phyloP scores from a whole-genome alignment of 2,797 vertebrate genomes.

The Bradypodion pumilum region DNA sequence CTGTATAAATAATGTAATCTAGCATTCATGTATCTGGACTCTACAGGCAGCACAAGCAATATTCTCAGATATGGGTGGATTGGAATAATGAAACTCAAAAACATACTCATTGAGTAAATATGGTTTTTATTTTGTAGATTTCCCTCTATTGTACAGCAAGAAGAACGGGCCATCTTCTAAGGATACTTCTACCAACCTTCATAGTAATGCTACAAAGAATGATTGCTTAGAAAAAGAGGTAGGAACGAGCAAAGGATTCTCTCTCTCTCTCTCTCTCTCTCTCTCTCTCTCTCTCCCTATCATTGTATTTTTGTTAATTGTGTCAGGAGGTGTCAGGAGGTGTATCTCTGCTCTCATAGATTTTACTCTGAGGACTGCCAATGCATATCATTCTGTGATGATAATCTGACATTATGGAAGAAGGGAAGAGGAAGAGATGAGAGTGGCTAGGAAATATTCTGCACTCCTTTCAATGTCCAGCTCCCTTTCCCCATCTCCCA shows the following conservation, averaged over 20 bases:
- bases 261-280: rapidly evolving
- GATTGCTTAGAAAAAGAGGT: conserved; percentile 48
- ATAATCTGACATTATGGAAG: neutral
- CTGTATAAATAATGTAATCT: neutral
- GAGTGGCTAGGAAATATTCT: neutral
- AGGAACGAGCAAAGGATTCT: rapidly evolving
- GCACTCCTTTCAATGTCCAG: neutral
- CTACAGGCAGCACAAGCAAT: neutral
- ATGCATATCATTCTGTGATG: neutral
- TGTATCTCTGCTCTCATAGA: neutral
- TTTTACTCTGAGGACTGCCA: neutral
- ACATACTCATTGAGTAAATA: neutral
- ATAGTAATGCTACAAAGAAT: conserved; percentile 13
- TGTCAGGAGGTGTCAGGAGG: neutral
- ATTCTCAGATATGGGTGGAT: neutral
- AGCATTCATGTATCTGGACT: neutral
- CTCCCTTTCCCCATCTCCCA: neutral
- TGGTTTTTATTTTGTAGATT: conserved; percentile 57
- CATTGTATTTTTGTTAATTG: neutral
- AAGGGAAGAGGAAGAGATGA: too few species aligned
- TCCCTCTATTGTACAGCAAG: conserved; percentile 51
- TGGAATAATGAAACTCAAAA: neutral
- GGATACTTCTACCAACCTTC: conserved; percentile 39
- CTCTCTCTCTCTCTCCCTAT: rapidly evolving
- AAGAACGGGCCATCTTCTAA: conserved; percentile 27